A percentile compares a stretch with the other conserved stretches of the same genome.
phyloP scores from a whole-genome alignment of 2,113 vertebrate species.

The Rostratula benghalensis region DNA sequence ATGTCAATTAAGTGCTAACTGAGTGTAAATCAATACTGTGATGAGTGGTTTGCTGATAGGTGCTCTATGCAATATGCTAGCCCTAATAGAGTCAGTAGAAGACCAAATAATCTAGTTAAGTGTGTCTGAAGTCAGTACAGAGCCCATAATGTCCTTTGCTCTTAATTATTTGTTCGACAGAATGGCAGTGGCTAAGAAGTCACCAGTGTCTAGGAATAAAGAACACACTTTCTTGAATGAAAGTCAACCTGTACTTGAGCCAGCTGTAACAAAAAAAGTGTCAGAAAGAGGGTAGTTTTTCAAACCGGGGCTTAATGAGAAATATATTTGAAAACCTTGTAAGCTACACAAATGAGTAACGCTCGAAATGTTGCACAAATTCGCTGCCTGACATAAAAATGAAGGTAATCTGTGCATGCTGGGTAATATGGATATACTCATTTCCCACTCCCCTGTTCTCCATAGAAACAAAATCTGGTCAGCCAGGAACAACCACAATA shows the following conservation, averaged over 20 bases:
- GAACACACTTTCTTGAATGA: background rate
- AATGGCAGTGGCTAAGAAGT: background rate
- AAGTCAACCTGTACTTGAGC: background rate
- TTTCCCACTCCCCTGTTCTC: background rate
- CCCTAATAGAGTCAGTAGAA: background rate
- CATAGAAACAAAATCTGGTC: background rate
- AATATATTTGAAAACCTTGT: background rate
- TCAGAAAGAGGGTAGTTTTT: background rate
- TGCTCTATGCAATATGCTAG: background rate
- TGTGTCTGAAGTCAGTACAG: background rate
- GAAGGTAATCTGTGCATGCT: background rate
- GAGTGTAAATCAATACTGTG: constrained; percentile 24
- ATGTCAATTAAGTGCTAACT: background rate
- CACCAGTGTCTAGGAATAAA: background rate
- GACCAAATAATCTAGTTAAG: background rate
- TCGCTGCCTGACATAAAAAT: background rate
- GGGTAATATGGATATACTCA: background rate
- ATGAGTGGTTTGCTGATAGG: constrained; percentile 15
- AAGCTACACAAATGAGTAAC: background rate
- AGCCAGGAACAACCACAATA: background rate
- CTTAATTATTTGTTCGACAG: background rate
- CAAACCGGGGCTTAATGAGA: background rate
- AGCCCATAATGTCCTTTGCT: background rate
- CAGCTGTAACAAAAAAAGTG: background rate
- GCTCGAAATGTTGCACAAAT: background rate